Percentiles rank a stretch among this genome's conserved stretches.
Evolutionary conservation across 1,140 invertebrate genomes (phyloP).

Genomic region (Geopemphigus sp.): DNA sequence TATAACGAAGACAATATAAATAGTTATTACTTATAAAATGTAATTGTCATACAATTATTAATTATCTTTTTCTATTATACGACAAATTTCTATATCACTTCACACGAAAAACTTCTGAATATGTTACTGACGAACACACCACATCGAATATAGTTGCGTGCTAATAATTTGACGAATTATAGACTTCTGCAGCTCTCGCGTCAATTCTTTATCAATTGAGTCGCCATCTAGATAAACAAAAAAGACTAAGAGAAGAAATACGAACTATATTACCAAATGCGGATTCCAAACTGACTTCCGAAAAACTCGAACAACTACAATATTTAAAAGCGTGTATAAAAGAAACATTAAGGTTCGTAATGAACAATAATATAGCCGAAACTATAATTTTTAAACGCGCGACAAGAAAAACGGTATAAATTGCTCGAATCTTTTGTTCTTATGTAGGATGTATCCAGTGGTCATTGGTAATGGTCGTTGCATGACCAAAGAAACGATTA

Average conservation of each 20-base stretch:
- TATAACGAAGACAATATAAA: too few species aligned
- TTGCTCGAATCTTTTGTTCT: conserved; percentile 21
- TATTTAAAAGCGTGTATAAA: conserved; percentile 86
- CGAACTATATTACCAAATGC: conserved; percentile 60
- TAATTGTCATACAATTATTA: too few species aligned
- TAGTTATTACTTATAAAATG: too few species aligned
- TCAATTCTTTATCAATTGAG: conserved; percentile 79
- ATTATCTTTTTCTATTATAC: too few species aligned
- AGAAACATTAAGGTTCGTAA: conserved; percentile 74
- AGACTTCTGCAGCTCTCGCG: conserved; percentile 77
- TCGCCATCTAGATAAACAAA: conserved; percentile 71
- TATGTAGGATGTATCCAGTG: conserved; percentile 74
- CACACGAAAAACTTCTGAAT: neutral
- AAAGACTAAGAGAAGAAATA: conserved; percentile 70
- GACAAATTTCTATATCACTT: too few species aligned
- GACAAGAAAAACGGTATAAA: too few species aligned
- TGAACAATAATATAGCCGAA: neutral
- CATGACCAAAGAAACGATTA: conserved; percentile 72
- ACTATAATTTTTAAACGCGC: too few species aligned
- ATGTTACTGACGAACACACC: neutral
- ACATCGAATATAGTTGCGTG: neutral
- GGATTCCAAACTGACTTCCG: conserved; percentile 62
- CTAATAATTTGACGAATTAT: conserved; percentile 9
- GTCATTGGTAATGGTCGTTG: conserved; percentile 82
- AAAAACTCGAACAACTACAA: conserved; percentile 67